Evolutionary conservation across 2,797 vertebrate species (phyloP), one percentile per base, ranked within the genome.

Genomic region (Perdix hodgsoniae): DNA sequence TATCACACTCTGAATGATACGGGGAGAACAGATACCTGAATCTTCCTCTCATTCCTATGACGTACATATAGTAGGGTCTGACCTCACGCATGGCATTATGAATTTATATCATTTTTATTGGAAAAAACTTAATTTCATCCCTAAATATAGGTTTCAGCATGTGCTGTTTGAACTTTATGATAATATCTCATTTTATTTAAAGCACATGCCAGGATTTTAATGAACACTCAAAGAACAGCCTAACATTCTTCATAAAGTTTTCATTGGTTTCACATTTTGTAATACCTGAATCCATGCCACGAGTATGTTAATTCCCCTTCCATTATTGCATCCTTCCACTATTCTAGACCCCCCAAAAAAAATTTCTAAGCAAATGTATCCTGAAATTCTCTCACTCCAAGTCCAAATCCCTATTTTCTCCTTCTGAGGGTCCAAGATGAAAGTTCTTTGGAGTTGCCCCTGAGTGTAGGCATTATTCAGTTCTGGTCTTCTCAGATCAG

Each of bases 391-490:
- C 9, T 11, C 31, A 83, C 83, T 64, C 2, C 2, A 54, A 72
- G 35, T 73, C 40, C 1, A 6, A 54, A 52, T 44, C 42, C 13
- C 0, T 76, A 18, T 26, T 82, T 80, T 11, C 57, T 70, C 26
- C 19, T 79, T 17, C 3, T 8, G 44, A 24, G 27, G 64, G 71
- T 60, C 18, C 11, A 64, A 86, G 23, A 69, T 33, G 74, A 66
- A 87, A 76, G 1, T 6, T 24, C 81, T 91, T 64, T 84, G 27
- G 35, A 84, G 33, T 24, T 60, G 4, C 12, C 37, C 19, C 39
- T 71, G 31, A 66, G 12, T 0, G 0, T 37, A 24, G 33, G 44
- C 11, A 29, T 3, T 0, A 1, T 57, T 69, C 27, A 13, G 8
- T 75, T 76, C 78, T 83, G 61, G 17, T 13, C 14, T 88, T 83